These are phyloP conservation scores for Dryas iulia DNA, from an alignment of 1,140 invertebrate species.

Conservation along the genomic window DNA sequence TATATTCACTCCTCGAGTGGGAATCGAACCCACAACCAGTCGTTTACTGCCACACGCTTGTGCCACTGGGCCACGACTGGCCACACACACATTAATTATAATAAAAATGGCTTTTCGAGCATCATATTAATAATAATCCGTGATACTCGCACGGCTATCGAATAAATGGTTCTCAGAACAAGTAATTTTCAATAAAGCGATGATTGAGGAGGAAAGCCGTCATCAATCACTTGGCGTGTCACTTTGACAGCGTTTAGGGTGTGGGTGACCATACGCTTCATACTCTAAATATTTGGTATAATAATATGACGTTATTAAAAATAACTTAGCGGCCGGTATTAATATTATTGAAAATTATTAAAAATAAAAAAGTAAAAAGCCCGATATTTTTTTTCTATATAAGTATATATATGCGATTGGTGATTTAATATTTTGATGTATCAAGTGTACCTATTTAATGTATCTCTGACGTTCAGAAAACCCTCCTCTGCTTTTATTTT, in stretches of 20 bases:
- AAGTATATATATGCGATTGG: no score
- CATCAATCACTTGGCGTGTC: constrained; percentile 63
- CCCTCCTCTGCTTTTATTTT: no score
- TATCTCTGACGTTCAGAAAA: no score
- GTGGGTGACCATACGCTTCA: constrained; percentile 41
- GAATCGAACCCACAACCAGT: no score
- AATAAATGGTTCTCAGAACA: constrained; percentile 44
- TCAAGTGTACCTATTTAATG: no score
- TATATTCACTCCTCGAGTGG: no score
- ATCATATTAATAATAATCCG: constrained; percentile 36
- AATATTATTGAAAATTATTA: not conserved
- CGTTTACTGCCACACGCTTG: no score
- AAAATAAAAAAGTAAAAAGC: not conserved
- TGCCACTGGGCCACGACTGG: no score
- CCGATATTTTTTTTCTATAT: not conserved
- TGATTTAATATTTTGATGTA: no score
- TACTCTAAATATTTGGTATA: constrained; percentile 35
- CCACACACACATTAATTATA: no score
- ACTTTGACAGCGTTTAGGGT: constrained; percentile 48
- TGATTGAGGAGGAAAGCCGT: constrained; percentile 59
- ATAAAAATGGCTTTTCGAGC: not conserved
- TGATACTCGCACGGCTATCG: constrained; percentile 45
- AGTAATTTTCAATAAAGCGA: constrained; percentile 74
- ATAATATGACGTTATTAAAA: constrained; percentile 29
- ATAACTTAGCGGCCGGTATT: constrained; percentile 16